Evolutionary conservation across 2,888 invertebrate species (phyloP).

Genomic region (Tetramorium bicarinatum): DNA sequence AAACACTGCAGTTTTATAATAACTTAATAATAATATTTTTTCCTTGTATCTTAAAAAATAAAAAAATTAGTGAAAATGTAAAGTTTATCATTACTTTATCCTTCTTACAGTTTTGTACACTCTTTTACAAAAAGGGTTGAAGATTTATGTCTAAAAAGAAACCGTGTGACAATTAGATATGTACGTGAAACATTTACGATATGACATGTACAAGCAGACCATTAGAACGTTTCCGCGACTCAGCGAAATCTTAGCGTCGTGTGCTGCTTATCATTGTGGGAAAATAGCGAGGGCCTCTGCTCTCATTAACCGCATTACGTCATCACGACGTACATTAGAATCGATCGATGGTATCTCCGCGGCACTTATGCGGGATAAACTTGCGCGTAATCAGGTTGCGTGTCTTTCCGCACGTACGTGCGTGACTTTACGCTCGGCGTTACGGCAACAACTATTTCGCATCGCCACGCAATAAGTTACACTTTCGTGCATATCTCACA

Average conservation of each 20-base stretch:
- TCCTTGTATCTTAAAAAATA: not conserved
- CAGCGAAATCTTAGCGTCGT: slow-evolving; percentile 2
- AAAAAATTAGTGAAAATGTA: not conserved
- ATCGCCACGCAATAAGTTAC: slow-evolving; percentile 31
- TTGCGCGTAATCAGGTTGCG: slow-evolving; percentile 52
- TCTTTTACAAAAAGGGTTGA: not conserved
- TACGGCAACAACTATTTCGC: slow-evolving; percentile 42
- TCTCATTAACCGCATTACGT: slow-evolving; percentile 51
- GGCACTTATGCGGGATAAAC: slow-evolving; percentile 35
- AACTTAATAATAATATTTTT: not conserved
- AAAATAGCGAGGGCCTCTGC: slow-evolving; percentile 43
- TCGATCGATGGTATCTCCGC: slow-evolving; percentile 47
- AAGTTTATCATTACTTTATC: not conserved
- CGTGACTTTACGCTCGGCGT: slow-evolving; percentile 48
- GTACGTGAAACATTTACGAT: not conserved
- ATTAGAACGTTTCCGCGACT: not conserved
- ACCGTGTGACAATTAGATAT: not conserved
- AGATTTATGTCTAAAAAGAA: not conserved
- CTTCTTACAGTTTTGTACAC: not conserved
- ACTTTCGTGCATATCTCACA: slow-evolving; percentile 46
- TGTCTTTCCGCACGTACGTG: slow-evolving; percentile 45
- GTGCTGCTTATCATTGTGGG: slow-evolving; percentile 45
- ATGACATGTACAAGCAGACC: not conserved
- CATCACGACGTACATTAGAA: slow-evolving; percentile 40
- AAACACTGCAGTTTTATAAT: not conserved